Base-by-base conservation (phyloP, 1,140 invertebrate genomes). In the Pseudobourletiella spinata region DNA sequence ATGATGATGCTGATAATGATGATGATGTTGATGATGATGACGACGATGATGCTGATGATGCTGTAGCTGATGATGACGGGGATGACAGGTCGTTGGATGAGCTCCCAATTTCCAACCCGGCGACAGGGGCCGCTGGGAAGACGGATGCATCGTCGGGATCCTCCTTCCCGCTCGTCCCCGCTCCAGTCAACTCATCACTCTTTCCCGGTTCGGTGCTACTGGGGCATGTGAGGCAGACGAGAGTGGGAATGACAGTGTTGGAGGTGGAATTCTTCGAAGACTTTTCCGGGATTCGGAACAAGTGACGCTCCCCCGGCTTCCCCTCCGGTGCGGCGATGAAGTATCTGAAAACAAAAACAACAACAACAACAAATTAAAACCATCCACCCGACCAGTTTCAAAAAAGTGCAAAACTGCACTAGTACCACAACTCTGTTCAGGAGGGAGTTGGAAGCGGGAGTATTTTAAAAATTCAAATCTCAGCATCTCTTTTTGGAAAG, bases 261-360 rank as follows among this genome's bases (percentile, higher is more conserved):
- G 66, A 64, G 1, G 70, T 61, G 22, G 59, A 61, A n/a, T 39
- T 39, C 8, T 11, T 11, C n/a, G n/a, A n/a, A n/a, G n/a, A n/a
- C 50, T 70, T 69, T 51, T 81, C 72, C 75, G 78, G 75, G 26
- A 86, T 81, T 65, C 83, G 77, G 76, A 86, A 88, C 43, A 91
- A 73, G 72, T 90, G 88, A 16, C 87, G 74, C 70, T 86, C 82
- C 2, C 84, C 83, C 0, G 86, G 83, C 63, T 77, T 76, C 1
- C 74, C 75, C 67, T 83, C 81, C 1, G 81, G 83, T n/a, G 86
- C 86, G 20, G 84, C 86, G 65, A 88, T 81, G 68, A 80, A 85
- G 69, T 84, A 85, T 60, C 84, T 86, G 74, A 1, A 39, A 11
- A 39, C 32, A 39, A 39, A 39, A 39, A 39, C n/a, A 11, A n/a